Percentiles rank a stretch among this genome's conserved stretches.
Evolutionary conservation across 2,113 vertebrate species (phyloP).

Genomic region (Labeo rohita): DNA sequence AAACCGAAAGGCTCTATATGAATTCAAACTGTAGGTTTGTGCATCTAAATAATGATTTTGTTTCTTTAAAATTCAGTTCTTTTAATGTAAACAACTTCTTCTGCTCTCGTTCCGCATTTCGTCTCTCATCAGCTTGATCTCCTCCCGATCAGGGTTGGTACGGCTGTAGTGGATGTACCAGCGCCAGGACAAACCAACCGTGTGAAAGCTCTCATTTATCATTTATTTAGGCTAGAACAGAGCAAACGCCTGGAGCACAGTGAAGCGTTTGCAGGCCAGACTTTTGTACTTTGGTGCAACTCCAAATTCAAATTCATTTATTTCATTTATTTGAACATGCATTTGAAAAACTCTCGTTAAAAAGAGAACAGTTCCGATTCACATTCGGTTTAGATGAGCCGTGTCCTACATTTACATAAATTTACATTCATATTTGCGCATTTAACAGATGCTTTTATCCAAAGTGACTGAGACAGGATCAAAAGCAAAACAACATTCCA

Average conservation of each 20-base stretch:
- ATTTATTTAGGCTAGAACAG: conserved; percentile 60
- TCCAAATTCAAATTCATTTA: not conserved
- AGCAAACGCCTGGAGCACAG: conserved; percentile 42
- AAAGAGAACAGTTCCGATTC: not conserved
- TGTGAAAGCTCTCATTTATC: conserved; percentile 86
- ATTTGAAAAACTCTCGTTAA: not conserved
- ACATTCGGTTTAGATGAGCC: not conserved
- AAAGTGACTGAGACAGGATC: not conserved
- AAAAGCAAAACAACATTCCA: not conserved
- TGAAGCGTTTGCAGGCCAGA: not conserved
- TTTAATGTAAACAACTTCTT: not conserved
- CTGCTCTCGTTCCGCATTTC: not conserved
- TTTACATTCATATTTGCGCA: not conserved
- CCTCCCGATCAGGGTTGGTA: conserved; percentile 71
- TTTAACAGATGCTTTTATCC: not conserved
- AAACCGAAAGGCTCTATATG: conserved; percentile 43
- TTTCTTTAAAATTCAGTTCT: conserved; percentile 15
- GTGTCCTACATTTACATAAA: not conserved
- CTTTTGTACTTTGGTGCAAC: not conserved
- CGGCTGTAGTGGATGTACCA: conserved; percentile 59
- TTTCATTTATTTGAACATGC: not conserved
- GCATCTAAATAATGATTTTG: conserved; percentile 20
- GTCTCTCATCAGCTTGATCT: not conserved
- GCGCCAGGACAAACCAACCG: conserved; percentile 84
- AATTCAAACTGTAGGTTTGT: conserved; percentile 9